A percentile compares a stretch with the other conserved stretches of the same genome.
These are phyloP conservation scores for Monodelphis domestica DNA, from an alignment of 2,797 vertebrate species.

Conservation along the genomic window DNA sequence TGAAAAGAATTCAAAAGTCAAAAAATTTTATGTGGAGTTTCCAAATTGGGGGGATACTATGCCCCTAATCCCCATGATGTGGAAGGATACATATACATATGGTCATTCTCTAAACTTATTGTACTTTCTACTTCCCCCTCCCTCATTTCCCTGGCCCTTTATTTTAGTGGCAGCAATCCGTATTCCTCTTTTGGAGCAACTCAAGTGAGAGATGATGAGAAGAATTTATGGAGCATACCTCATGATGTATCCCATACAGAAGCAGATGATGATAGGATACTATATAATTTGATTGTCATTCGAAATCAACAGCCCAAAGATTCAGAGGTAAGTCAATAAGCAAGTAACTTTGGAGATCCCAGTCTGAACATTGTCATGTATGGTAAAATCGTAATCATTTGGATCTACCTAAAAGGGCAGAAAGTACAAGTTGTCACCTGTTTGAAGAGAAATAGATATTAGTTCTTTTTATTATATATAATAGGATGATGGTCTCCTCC, in stretches of 20 bases:
- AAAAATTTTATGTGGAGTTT: no score
- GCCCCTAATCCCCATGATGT: no score
- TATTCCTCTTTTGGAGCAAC: constrained; percentile 86
- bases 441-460: background rate
- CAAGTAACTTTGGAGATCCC: background rate
- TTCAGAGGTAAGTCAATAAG: constrained; percentile 88
- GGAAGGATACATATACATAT: background rate
- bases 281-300: constrained; percentile 91
- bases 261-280: constrained; percentile 88
- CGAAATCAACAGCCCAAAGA: constrained; percentile 91
- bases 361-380: background rate
- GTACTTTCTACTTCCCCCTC: background rate
- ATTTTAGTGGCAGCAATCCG: constrained; percentile 80
- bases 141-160: background rate
- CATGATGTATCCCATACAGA: constrained; percentile 83
- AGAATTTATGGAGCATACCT: constrained; percentile 83
- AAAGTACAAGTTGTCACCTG: background rate
- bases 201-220: constrained; percentile 83
- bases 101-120: background rate
- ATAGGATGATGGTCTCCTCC: background rate
- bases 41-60: no score
- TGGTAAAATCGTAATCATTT: background rate
- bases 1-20: no score
- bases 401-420: background rate
- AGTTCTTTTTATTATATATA: background rate